Evolutionary conservation across 2,797 vertebrate genomes (phyloP).

Genomic region (Fratercula arctica): DNA sequence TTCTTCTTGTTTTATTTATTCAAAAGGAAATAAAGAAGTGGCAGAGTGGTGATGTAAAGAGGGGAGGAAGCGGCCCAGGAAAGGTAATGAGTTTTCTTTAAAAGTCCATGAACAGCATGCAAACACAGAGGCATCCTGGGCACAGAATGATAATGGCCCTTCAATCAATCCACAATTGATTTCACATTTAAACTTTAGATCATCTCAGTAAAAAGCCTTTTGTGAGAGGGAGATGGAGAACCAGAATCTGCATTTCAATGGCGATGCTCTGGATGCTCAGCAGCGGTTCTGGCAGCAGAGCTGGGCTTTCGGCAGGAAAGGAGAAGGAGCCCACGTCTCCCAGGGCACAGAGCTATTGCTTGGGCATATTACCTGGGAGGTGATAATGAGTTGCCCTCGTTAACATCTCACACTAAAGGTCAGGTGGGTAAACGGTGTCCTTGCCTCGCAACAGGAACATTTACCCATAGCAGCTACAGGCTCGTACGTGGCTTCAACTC

Average conservation of each 20-base stretch:
- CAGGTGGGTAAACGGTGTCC: neutral
- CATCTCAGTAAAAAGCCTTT: neutral
- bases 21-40: neutral
- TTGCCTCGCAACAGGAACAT: neutral
- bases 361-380: neutral
- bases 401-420: neutral
- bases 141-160: neutral
- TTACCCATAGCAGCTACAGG: neutral
- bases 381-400: neutral
- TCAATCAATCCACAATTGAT: constrained; percentile 31
- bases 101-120: constrained; percentile 9
- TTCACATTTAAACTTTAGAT: constrained; percentile 6
- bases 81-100: constrained; percentile 30
- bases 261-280: neutral
- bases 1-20: constrained; percentile 16
- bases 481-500: neutral
- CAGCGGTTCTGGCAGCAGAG: neutral
- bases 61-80: neutral
- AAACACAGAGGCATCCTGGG: neutral
- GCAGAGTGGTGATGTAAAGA: neutral
- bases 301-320: neutral
- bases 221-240: neutral
- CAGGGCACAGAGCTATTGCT: neutral
- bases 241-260: neutral
- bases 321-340: neutral